phyloP scores from a whole-genome alignment of 2,113 vertebrate species.

The Sander vitreus region DNA sequence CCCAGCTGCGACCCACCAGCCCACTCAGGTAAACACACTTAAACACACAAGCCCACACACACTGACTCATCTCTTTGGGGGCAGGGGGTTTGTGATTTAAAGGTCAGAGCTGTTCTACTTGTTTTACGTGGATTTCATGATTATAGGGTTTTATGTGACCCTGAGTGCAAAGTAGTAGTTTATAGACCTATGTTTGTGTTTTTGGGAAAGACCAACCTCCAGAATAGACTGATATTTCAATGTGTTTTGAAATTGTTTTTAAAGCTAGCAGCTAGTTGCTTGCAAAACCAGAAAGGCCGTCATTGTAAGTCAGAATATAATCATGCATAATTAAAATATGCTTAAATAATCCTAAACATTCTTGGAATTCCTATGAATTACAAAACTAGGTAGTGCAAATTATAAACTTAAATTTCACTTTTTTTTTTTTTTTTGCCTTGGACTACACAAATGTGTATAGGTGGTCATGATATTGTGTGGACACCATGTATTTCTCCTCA shows the following conservation, averaged over 20 bases:
- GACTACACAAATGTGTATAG: too few relatives aligned
- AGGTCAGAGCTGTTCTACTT: neutral
- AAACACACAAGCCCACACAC: neutral
- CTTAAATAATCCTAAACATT: neutral
- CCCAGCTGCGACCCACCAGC: slow-evolving; percentile 69
- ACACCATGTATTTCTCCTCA: neutral
- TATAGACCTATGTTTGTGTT: neutral
- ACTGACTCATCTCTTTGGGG: neutral
- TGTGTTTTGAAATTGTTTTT: neutral
- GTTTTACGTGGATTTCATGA: neutral
- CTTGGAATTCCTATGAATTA: neutral
- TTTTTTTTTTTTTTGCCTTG: neutral
- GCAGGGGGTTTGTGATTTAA: neutral
- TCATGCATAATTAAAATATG: neutral
- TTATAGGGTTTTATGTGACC: neutral
- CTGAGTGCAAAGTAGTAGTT: neutral
- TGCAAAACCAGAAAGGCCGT: neutral
- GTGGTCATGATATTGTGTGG: neutral
- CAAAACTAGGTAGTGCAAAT: neutral
- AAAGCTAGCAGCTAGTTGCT: neutral
- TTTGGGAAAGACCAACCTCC: neutral
- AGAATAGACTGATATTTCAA: neutral
- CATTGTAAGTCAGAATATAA: neutral
- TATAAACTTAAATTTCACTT: neutral
- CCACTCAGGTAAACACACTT: slow-evolving; percentile 75